Percentiles rank a stretch among this genome's conserved stretches.
Conservation (phyloP, 1,140 invertebrate genomes). For the Drosophila equinoxialis region DNA sequence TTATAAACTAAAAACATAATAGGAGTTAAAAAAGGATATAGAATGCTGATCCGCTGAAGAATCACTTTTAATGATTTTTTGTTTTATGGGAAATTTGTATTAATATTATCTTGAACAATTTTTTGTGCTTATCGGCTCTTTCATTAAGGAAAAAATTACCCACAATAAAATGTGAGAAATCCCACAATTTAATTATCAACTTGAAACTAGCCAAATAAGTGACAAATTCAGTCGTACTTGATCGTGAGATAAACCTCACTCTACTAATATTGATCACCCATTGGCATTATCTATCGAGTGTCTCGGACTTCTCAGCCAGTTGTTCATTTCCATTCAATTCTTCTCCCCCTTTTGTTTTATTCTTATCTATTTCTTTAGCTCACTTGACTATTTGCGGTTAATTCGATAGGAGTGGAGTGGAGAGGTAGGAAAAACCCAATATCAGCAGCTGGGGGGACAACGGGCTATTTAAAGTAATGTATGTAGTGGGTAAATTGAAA, state of each 20-base stretch:
- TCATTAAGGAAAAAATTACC: conserved; percentile 8
- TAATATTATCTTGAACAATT: not conserved
- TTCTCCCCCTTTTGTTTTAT: not conserved
- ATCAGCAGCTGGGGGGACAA: not conserved
- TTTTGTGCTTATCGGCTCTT: not conserved
- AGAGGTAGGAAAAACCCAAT: not conserved
- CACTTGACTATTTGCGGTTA: not conserved
- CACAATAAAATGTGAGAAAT: conserved; percentile 25
- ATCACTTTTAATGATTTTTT: too few species aligned
- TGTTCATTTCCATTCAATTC: not conserved
- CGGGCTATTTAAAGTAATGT: not conserved
- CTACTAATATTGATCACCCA: conserved; percentile 4
- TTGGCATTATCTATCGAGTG: conserved; percentile 7
- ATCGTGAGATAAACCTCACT: not conserved
- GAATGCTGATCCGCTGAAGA: too few species aligned
- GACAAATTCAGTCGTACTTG: conserved; percentile 1
- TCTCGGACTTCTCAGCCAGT: not conserved
- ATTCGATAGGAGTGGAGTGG: not conserved
- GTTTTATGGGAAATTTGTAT: not conserved
- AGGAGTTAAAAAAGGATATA: too few species aligned
- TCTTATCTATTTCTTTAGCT: conserved; percentile 3
- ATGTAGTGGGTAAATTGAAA: not conserved
- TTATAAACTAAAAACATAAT: too few species aligned
- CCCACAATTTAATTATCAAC: conserved; percentile 32
- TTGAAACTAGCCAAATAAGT: not conserved